Conservation (phyloP, 23 tunicate species). For the Trididemnum clinides region DNA sequence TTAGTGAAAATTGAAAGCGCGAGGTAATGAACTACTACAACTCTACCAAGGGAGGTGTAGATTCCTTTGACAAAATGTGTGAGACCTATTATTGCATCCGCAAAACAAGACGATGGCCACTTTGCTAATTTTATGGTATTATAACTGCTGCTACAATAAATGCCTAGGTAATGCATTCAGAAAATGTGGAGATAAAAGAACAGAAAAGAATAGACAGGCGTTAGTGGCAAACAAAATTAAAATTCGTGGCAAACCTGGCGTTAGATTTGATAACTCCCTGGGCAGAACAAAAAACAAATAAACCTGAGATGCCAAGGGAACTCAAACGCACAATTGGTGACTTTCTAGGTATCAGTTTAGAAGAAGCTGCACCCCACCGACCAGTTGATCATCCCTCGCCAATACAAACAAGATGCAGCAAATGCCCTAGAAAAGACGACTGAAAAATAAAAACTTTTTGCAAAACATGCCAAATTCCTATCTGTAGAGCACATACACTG, state of each 20-base stretch:
- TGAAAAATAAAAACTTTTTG: not conserved
- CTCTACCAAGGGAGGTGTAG: no score
- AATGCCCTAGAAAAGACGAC: not conserved
- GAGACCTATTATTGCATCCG: not conserved
- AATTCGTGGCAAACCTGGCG: not conserved
- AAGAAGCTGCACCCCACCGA: not conserved
- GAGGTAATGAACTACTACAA: no score
- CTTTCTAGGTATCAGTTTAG: not conserved
- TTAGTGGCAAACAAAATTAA: no score
- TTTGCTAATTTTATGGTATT: not conserved
- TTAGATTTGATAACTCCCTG: not conserved
- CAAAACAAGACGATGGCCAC: not conserved
- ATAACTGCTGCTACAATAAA: not conserved
- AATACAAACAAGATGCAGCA: not conserved
- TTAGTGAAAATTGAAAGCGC: no score
- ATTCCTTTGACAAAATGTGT: not conserved
- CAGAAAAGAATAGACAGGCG: not conserved
- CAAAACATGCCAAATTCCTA: not conserved
- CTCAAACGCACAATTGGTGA: not conserved
- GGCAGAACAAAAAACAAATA: not conserved
- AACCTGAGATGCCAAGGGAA: not conserved
- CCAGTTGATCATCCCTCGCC: not conserved
- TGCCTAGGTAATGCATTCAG: not conserved
- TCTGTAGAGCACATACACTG: not conserved
- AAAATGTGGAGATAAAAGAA: not conserved